Evolutionary conservation across 1,140 invertebrate species (phyloP), one percentile per base, ranked within the genome.

Genomic region (Hyles vespertilio): DNA sequence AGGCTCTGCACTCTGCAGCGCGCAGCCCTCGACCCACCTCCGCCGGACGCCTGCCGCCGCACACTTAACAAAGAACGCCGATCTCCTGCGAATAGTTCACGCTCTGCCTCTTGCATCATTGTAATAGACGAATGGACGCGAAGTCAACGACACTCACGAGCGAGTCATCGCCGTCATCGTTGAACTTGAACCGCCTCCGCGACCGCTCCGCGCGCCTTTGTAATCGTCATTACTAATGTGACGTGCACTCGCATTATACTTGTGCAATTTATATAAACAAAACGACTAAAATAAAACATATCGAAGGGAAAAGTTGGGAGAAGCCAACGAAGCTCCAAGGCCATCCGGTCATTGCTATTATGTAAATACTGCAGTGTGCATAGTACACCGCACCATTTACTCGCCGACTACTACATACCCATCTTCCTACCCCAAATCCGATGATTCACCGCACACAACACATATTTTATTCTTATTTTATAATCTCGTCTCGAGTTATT

Each of bases 271-370:
- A 40, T 40, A 40, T 40, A 40, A 40, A 40, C 8, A 5, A 5
- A 40, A 40, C 10, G n/a, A 48, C 51, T 54, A 51, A 63, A 67
- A 49, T 56, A 63, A 51, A 45, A 54, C 34, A 58, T 51, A 36
- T 56, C 57, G 59, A 62, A 57, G 60, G 65, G 63, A 49, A 61
- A 66, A 61, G 58, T 56, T 66, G 62, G 52, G 67, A 65, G 58
- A 61, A 69, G 62, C 54, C 61, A 57, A 54, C 63, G 65, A 58
- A 56, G 64, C 65, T 61, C 65, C 80, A 81, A 81, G 80, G 79
- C 66, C 81, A 71, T 57, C 75, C 70, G 68, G 79, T 79, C 69
- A 62, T 63, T 58, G 67, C 69, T 70, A 78, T 81, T 79, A 81
- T 81, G 75, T 83, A 80, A 82, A 48, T 69, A 57, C 32, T 49